Conservation (phyloP, 2,797 vertebrate species). For the Hydrocynus forskahlii region DNA sequence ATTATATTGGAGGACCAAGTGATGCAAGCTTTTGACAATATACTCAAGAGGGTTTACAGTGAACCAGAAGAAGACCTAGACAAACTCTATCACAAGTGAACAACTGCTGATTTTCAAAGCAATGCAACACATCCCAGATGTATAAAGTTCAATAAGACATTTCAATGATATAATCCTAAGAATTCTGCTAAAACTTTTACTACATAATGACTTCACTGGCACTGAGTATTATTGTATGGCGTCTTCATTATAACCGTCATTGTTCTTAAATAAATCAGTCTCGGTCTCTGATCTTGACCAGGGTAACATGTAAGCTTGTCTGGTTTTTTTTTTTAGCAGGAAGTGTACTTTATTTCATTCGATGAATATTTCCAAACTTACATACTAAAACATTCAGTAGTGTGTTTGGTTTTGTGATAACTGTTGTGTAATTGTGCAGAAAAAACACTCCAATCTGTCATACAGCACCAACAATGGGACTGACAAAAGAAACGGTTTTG, state of each 20-base stretch:
- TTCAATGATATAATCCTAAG: not conserved
- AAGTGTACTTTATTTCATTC: constrained; percentile 4
- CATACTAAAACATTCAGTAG: not conserved
- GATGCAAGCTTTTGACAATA: constrained; percentile 31
- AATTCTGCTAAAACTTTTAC: not conserved
- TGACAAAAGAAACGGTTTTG: not conserved
- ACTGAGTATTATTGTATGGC: not conserved
- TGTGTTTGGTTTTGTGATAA: not conserved
- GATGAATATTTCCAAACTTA: not conserved
- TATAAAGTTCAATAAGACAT: not conserved
- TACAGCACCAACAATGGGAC: not conserved
- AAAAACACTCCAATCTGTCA: not conserved
- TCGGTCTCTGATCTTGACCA: not conserved
- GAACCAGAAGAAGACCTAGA: constrained; percentile 77
- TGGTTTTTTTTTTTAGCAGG: not conserved
- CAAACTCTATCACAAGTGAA: constrained; percentile 66
- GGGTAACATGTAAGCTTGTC: not conserved
- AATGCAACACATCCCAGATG: not conserved
- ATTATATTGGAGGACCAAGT: constrained; percentile 21
- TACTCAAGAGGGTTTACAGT: constrained; percentile 55
- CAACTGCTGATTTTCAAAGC: not conserved
- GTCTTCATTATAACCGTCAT: not conserved
- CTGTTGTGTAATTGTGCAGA: not conserved
- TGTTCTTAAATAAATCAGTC: not conserved
- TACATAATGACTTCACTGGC: not conserved